Evolutionary conservation across 2,888 invertebrate genomes (phyloP).

Genomic region (Andrena haemorrhoa): DNA sequence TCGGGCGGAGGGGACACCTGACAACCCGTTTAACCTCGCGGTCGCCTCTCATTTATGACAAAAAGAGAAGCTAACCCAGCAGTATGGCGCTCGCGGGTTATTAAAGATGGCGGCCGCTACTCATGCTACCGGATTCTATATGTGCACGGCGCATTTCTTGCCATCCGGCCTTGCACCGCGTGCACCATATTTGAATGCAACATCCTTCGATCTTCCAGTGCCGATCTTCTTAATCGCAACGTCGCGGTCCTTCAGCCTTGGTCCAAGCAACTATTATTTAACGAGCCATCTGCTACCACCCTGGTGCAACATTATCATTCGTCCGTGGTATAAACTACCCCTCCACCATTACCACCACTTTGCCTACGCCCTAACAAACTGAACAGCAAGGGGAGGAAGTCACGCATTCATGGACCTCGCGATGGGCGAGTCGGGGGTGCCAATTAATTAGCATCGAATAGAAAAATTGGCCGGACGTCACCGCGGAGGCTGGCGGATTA

Average conservation of each 20-base stretch:
- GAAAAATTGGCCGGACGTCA: slow-evolving; percentile 45
- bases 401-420: slow-evolving; percentile 6
- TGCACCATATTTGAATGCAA: slow-evolving; percentile 77
- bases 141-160: slow-evolving; percentile 63
- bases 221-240: neutral
- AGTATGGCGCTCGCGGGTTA: slow-evolving; percentile 80
- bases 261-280: too few relatives aligned
- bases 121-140: slow-evolving; percentile 37
- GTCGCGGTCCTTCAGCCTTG: neutral
- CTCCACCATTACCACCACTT: too few relatives aligned
- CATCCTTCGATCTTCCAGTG: neutral
- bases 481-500: slow-evolving; percentile 34
- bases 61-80: slow-evolving; percentile 78
- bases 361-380: too few relatives aligned
- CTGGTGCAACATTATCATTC: too few relatives aligned
- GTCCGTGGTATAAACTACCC: too few relatives aligned
- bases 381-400: too few relatives aligned
- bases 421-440: neutral
- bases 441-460: slow-evolving; percentile 50
- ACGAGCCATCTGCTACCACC: too few relatives aligned
- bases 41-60: slow-evolving; percentile 79
- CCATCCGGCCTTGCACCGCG: slow-evolving; percentile 32
- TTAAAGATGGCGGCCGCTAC: slow-evolving; percentile 80
- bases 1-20: slow-evolving; percentile 76
- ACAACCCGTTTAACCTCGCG: slow-evolving; percentile 82